A percentile compares a stretch with the other conserved stretches of the same genome.
Evolutionary conservation across 2,888 invertebrate species (phyloP).

Genomic region (Subacronicta megacephala): DNA sequence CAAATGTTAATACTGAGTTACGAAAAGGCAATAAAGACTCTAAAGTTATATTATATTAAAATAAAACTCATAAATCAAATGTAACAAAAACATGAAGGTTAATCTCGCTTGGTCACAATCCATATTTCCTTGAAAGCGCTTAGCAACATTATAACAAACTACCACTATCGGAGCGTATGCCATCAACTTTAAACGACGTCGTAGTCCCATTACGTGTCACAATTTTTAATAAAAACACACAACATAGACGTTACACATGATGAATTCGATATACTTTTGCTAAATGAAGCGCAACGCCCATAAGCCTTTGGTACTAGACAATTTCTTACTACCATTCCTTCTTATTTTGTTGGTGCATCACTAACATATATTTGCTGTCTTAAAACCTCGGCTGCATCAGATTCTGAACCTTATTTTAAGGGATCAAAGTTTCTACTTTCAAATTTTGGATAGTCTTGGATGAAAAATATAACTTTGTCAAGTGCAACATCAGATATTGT

Average conservation of each 20-base stretch:
- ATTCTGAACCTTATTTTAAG: conserved; percentile 56
- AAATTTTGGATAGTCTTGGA: conserved; percentile 12
- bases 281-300: conserved; percentile 87
- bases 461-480: conserved; percentile 38
- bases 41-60: conserved; percentile 6
- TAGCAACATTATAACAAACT: conserved; percentile 52
- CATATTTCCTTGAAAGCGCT: conserved; percentile 58
- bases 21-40: background rate
- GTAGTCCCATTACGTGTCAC: conserved; percentile 63
- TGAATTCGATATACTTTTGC: conserved; percentile 88
- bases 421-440: conserved; percentile 13
- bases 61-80: conserved; percentile 48
- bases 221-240: conserved; percentile 80
- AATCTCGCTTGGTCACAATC: conserved; percentile 48
- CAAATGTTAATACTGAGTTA: too few relatives aligned
- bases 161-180: conserved; percentile 49
- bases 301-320: conserved; percentile 68
- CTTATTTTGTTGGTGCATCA: conserved; percentile 70
- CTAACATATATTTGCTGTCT: conserved; percentile 54
- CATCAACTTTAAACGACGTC: conserved; percentile 64
- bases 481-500: conserved; percentile 72
- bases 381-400: conserved; percentile 1
- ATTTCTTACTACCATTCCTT: conserved; percentile 68
- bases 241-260: conserved; percentile 74
- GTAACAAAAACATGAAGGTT: conserved; percentile 48